Base-by-base conservation (phyloP, 1,140 invertebrate genomes). In the Drosophila bipectinata region DNA sequence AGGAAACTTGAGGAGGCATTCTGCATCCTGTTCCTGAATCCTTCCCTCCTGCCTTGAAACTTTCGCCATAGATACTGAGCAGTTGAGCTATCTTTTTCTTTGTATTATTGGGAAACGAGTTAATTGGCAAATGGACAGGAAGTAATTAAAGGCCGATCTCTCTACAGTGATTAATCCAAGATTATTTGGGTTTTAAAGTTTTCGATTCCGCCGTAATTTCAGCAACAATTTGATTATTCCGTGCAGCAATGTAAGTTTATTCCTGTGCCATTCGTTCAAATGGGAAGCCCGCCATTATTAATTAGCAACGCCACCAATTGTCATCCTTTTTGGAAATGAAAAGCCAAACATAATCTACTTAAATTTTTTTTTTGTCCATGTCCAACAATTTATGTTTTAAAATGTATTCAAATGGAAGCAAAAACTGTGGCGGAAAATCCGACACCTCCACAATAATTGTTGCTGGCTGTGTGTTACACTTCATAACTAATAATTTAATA, bases 401-500 rank as follows among this genome's bases (percentile, higher is more conserved):
- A 56, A 24, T 56, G 10, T 30, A 24, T 37, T 66, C 9, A 18
- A 44, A 32, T 48, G 14, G 57, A 32, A 41, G 8, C 39, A 15
- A 30, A 53, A 41, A 53, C 26, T n/a, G 8, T 52, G 6, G 32
- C 30, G 41, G 3, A 34, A 28, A 55, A 5, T 47, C 15, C 3
- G 12, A 1, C 41, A 44, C 48, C 39, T 21, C 7, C 48, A 24
- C 49, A 48, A 66, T 67, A 68, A 64, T 67, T 52, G 21, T 10
- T 24, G 28, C 26, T 53, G 59, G 26, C 15, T 47, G 15, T 47
- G 18, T 52, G 55, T 62, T 66, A 72, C 79, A 71, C 69, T 83
- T 83, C 74, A 47, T 80, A 87, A 82, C 78, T 87, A 88, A 87
- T 87, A 87, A 88, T 87, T 88, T 87, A 83, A 83, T 87, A 87